These are phyloP conservation scores for Bombycilla garrulus DNA, from an alignment of 2,113 vertebrate genomes.

Conservation along the genomic window DNA sequence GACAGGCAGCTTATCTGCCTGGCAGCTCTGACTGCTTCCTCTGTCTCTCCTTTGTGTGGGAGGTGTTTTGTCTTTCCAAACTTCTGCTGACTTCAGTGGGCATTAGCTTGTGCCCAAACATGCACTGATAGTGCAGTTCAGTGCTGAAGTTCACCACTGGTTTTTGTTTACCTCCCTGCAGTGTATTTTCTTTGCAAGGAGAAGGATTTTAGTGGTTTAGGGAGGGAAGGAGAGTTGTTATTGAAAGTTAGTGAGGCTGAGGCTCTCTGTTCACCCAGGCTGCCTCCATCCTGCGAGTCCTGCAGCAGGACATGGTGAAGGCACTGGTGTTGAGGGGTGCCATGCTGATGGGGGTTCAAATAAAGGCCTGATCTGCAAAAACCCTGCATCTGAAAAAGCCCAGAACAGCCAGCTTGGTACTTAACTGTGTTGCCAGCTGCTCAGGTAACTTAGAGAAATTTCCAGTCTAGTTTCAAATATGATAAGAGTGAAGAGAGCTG, in stretches of 20 bases:
- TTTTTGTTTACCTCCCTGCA: constrained; percentile 35
- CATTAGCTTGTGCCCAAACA: constrained; percentile 54
- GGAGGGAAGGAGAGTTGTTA: neutral
- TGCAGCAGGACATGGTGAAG: neutral
- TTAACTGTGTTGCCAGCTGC: neutral
- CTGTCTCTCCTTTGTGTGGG: constrained; percentile 64
- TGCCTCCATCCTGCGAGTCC: neutral
- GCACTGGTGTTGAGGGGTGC: neutral
- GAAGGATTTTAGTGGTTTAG: neutral
- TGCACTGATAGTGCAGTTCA: constrained; percentile 19
- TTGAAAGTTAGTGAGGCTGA: neutral
- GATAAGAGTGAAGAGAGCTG: neutral
- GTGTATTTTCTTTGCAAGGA: neutral
- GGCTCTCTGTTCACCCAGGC: neutral
- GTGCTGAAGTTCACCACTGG: neutral
- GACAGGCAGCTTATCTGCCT: constrained; percentile 61
- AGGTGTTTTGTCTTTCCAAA: constrained; percentile 70
- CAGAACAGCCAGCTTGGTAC: neutral
- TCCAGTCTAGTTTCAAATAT: neutral
- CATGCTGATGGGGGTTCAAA: rapidly evolving
- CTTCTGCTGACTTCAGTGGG: constrained; percentile 68
- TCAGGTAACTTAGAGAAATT: neutral
- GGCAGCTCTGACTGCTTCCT: constrained; percentile 58
- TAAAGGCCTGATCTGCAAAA: neutral
- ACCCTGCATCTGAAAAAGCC: neutral